A percentile compares a stretch with the other conserved stretches of the same genome.
These are phyloP conservation scores for Brevimyrus niger DNA, from an alignment of 2,113 vertebrate genomes.

Conservation along the genomic window DNA sequence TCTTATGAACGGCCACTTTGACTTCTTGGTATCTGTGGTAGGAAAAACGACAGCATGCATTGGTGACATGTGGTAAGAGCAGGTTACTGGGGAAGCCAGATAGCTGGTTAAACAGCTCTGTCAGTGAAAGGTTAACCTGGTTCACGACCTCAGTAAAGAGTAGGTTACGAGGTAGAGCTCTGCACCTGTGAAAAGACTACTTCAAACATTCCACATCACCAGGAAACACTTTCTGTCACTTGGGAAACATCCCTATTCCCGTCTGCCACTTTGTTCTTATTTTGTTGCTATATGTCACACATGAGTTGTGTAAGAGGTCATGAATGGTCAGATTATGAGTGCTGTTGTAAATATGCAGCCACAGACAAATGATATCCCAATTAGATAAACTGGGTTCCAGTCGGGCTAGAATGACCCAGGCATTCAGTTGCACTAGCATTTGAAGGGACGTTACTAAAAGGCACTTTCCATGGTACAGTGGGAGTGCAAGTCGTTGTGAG, in stretches of 20 bases:
- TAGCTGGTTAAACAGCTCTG: neutral
- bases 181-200: neutral
- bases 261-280: neutral
- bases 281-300: neutral
- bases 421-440: neutral
- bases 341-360: neutral
- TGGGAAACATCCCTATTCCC: neutral
- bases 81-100: neutral
- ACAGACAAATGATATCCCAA: neutral
- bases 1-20: slow-evolving; percentile 80
- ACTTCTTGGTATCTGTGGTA: slow-evolving; percentile 77
- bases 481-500: neutral
- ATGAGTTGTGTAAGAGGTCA: neutral
- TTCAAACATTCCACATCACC: neutral
- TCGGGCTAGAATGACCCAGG: neutral
- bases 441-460: neutral
- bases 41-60: slow-evolving; percentile 23
- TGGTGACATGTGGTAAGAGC: neutral
- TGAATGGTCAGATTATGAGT: neutral
- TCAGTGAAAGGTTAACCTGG: too few species aligned
- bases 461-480: neutral
- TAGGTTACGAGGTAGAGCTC: neutral
- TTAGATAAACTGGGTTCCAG: neutral
- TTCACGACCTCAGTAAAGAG: neutral
- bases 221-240: neutral